Evolutionary conservation across 2,888 invertebrate species (phyloP).

Genomic region (Torymus auratus): DNA sequence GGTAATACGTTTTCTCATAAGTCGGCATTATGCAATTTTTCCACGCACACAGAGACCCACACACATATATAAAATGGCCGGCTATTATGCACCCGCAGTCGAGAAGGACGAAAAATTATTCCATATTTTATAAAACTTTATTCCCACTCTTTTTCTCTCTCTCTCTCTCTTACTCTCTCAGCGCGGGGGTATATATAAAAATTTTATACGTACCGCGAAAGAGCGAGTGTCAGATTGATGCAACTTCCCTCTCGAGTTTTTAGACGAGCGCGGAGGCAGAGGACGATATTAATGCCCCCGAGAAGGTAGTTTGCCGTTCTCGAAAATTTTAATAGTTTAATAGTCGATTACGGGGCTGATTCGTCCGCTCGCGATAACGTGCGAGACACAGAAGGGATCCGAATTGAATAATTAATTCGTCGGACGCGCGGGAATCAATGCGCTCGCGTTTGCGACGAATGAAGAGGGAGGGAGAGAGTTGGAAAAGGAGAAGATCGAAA

Average conservation of each 20-base stretch:
- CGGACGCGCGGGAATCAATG: not conserved
- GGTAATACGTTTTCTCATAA: not conserved
- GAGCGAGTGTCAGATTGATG: no score
- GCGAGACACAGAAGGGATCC: not conserved
- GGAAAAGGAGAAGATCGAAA: conserved; percentile 5
- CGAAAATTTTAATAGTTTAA: no score
- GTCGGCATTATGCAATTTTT: conserved; percentile 3
- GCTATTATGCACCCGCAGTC: not conserved
- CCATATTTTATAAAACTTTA: conserved; percentile 37
- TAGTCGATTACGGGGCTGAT: no score
- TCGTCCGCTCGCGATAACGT: not conserved
- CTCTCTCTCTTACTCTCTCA: no score
- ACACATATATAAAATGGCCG: not conserved
- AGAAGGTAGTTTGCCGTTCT: no score
- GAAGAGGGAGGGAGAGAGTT: not conserved
- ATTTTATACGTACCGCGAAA: not conserved
- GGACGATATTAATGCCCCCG: no score
- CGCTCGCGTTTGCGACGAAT: not conserved
- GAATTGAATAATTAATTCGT: no score
- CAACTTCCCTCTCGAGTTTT: no score
- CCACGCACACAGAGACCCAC: no score
- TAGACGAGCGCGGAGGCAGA: no score
- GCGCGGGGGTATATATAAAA: not conserved
- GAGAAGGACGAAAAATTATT: conserved; percentile 18
- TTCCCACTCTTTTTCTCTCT: not conserved